These are phyloP conservation scores for Cacoxenus indagator DNA, from an alignment of 2,888 invertebrate genomes.

Conservation along the genomic window DNA sequence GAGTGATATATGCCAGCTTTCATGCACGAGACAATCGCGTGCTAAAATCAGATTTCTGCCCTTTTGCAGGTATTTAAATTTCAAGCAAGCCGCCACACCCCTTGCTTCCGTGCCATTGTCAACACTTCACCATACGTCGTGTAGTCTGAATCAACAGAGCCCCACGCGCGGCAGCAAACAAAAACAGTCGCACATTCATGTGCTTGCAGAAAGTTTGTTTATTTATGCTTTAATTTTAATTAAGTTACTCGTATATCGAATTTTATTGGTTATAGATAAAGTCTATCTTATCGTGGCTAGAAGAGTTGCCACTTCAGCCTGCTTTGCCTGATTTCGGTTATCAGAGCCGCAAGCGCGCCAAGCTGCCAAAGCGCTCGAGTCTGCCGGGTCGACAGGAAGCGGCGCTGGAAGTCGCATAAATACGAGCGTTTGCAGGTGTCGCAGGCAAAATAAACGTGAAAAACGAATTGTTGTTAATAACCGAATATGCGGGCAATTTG, in stretches of 20 bases:
- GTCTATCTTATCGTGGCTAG: slow-evolving; percentile 7
- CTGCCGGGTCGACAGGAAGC: neutral
- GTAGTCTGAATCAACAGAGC: neutral
- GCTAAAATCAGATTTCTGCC: neutral
- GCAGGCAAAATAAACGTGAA: neutral
- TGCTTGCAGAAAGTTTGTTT: slow-evolving; percentile 24
- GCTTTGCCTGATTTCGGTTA: neutral
- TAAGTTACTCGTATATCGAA: slow-evolving; percentile 19
- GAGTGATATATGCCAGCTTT: neutral
- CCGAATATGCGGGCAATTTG: neutral
- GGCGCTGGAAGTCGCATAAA: neutral
- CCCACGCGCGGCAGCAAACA: neutral
- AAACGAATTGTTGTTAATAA: neutral
- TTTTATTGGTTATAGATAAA: slow-evolving; percentile 4
- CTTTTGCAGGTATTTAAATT: neutral
- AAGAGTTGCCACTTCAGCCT: neutral
- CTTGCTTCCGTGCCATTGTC: neutral
- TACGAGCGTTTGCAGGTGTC: too few species aligned
- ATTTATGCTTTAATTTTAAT: slow-evolving; percentile 12
- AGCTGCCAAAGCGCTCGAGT: neutral
- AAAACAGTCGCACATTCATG: slow-evolving; percentile 43
- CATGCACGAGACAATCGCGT: neutral
- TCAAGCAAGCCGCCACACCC: neutral
- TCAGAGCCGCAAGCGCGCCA: neutral
- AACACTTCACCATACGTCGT: too few species aligned